Base-by-base conservation (phyloP, 2,113 vertebrate species). In the Atlantisia rogersi region DNA sequence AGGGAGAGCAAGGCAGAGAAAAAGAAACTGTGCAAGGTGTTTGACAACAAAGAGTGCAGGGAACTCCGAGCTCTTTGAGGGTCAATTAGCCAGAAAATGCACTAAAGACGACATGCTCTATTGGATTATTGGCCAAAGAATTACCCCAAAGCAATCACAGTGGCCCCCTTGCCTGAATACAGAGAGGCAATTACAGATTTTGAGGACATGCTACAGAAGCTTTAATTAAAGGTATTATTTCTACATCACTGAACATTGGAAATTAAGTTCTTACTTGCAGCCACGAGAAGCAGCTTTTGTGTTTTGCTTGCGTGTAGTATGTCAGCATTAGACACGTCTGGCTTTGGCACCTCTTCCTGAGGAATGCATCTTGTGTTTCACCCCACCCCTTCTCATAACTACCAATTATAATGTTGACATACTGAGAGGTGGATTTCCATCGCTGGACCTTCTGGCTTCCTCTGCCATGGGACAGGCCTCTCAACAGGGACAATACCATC, bases 111-210 rank as follows among this genome's bases (percentile, higher is more conserved):
- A 98, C 98, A 96, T 96, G 92, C 95, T 97, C 96, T 74, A 85
- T 96, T 94, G 98, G 98, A 99, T 99, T 99, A 99, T 88, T 77
- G 98, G 98, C 98, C 98, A 98, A 98, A 98, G 98, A 98, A 98
- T 99, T 98, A 95, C 98, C 98, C 99, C 98, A 98, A 97, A 99
- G 98, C 98, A 98, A 98, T 99, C 98, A 98, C 97, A 99, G 98
- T 97, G 97, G 97, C 96, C 98, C 98, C 97, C 88, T 50, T 86
- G 88, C 97, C 97, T 97, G 98, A 99, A 98, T 98, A 94, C 86
- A 94, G 98, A 80, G 89, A 93, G 80, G 93, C 98, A 98, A 98
- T 98, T 98, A 98, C 78, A 97, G 98, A 94, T 97, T 98, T 98
- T 96, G 79, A 97, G 96, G 97, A 97, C 97, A 93, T 97, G 98